Percentiles rank a stretch among this genome's conserved stretches.
Conservation (phyloP, 2,888 invertebrate species). For the Dinocampus coccinellae region DNA sequence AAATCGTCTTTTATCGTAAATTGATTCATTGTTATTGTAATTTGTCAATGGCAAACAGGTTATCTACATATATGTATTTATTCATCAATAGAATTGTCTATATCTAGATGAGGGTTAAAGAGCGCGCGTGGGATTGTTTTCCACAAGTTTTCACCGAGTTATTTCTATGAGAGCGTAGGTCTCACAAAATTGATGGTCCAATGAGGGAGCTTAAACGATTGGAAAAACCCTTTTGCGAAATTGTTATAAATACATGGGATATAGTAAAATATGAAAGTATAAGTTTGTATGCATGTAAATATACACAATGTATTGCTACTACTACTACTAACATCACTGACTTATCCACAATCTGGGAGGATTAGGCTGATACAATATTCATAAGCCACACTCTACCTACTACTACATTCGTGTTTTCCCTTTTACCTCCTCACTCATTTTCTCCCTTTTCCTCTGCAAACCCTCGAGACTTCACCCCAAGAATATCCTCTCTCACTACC, state of each 20-base stretch:
- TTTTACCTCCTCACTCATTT: conserved; percentile 32
- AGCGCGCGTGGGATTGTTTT: background rate
- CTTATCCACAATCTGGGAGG: conserved; percentile 64
- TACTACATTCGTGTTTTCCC: conserved; percentile 32
- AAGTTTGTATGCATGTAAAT: background rate
- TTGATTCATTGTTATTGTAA: background rate
- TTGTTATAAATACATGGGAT: background rate
- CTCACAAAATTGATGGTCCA: background rate
- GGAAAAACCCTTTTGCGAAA: conserved; percentile 24
- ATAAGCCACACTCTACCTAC: conserved; percentile 53
- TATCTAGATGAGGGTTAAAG: background rate
- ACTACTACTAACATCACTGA: conserved; percentile 52
- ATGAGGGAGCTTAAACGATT: conserved; percentile 22
- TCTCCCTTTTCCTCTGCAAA: conserved; percentile 40
- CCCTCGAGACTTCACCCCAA: conserved; percentile 44
- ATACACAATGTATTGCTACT: conserved; percentile 7
- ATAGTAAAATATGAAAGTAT: conserved; percentile 21
- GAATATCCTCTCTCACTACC: conserved; percentile 36
- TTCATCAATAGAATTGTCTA: background rate
- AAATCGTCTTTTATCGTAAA: background rate
- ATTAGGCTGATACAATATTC: conserved; percentile 66
- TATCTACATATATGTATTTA: too few relatives aligned
- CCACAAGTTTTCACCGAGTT: conserved; percentile 15
- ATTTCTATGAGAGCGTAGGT: background rate
- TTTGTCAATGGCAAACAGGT: background rate